Evolutionary conservation across 30 jellyfish, hydroid and myxozoan species (phyloP).

Genomic region (Pelagia noctiluca): DNA sequence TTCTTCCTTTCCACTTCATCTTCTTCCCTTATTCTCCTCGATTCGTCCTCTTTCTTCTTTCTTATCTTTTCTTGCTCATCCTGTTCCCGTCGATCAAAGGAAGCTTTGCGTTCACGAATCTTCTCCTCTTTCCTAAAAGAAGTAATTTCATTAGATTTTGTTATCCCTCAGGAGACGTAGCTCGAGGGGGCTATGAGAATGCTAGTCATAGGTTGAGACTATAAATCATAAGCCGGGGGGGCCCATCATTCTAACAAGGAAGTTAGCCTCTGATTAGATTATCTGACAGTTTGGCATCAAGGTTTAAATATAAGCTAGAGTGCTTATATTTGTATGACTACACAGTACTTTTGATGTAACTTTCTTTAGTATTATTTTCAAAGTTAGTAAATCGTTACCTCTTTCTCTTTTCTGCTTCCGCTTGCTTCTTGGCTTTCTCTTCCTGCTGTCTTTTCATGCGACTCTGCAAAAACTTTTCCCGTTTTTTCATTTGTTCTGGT

Average conservation of each 20-base stretch:
- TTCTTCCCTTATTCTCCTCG: constrained; percentile 49
- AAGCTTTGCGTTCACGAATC: constrained; percentile 55
- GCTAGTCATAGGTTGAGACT: too few relatives aligned
- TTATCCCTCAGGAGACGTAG: too few relatives aligned
- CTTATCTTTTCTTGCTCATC: constrained; percentile 67
- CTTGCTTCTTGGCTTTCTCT: constrained; percentile 77
- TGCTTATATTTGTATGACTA: too few relatives aligned
- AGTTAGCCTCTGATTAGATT: too few relatives aligned
- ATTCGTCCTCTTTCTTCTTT: not conserved
- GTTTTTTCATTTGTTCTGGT: constrained; percentile 82
- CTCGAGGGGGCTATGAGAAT: too few relatives aligned
- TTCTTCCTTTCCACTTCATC: constrained; percentile 20
- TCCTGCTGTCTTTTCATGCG: constrained; percentile 77
- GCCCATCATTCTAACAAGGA: too few relatives aligned
- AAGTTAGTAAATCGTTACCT: too few relatives aligned
- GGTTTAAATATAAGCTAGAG: too few relatives aligned
- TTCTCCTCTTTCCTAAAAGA: constrained; percentile 78
- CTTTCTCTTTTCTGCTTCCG: constrained; percentile 76
- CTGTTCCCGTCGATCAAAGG: constrained; percentile 40
- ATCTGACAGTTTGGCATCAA: too few relatives aligned
- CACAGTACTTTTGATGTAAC: too few relatives aligned
- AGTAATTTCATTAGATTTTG: not conserved
- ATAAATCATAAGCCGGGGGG: too few relatives aligned
- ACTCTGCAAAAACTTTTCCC: constrained; percentile 74
- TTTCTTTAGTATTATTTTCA: too few relatives aligned